Evolutionary conservation across 2,797 vertebrate species (phyloP), one percentile per base, ranked within the genome.

Genomic region (Gallinago stenura): DNA sequence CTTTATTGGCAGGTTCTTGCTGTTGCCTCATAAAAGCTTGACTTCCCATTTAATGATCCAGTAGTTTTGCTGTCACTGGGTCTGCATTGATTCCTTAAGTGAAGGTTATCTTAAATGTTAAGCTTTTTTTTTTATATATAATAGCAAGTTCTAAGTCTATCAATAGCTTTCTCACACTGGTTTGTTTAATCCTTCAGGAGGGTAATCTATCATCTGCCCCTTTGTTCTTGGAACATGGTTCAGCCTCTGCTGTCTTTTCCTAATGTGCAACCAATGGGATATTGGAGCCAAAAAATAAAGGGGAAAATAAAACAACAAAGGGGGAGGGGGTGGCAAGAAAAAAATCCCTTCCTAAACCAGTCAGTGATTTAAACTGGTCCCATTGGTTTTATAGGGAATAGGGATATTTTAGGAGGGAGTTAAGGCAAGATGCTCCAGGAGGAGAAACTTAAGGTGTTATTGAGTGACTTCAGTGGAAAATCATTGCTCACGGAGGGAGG

Each of bases 81-180:
- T 77, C 53, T 73, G 46, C 25, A 2, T 2, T 30, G 39, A 33
- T 62, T 77, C 24, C 7, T 45, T 60, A 53, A 54, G 17, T 48
- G 39, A 54, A 70, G 30, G 14, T 25, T 71, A 8, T 39, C 10
- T 71, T 14, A 28, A 73, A 45, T 43, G 21, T 31, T n/a, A 6
- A 69, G 17, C 16, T 28, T 37, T 9, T 41, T 10, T 16, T 30
- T 54, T 46, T 21, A 22, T 46, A 12, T 24, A 48, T 48, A 70
- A 60, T 17, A n/a, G 12, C 16, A 33, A 70, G 70, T 65, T 65
- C 15, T 15, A 45, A 35, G n/a, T 9, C 35, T 54, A 4, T 46
- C 14, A 8, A 6, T 7, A 18, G 6, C 56, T n/a, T 31, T 82
- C 28, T 77, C 0, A 0, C 31, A 54, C 43, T 19, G 15, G 1